Percentiles rank a stretch among this genome's conserved stretches.
phyloP scores from a whole-genome alignment of 2,797 vertebrate species.

The Balearica regulorum region DNA sequence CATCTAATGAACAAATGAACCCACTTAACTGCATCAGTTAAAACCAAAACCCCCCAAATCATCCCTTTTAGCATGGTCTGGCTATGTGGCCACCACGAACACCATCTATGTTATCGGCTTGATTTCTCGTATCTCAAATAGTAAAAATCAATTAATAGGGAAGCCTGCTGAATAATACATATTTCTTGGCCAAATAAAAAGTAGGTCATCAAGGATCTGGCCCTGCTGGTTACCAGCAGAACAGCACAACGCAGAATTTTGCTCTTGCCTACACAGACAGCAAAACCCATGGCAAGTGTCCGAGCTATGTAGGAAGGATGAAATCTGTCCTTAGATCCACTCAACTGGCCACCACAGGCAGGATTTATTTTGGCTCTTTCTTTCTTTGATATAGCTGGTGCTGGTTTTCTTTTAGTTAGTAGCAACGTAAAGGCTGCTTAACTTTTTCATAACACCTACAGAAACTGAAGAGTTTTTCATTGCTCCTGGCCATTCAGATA shows the following conservation, averaged over 20 bases:
- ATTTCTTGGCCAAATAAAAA: slow-evolving; percentile 5
- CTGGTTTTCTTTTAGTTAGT: neutral
- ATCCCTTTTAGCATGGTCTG: neutral
- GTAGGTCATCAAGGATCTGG: neutral
- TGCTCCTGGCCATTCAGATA: neutral
- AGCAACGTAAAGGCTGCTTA: neutral
- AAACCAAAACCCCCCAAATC: neutral
- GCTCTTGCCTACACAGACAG: neutral
- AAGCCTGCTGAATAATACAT: neutral
- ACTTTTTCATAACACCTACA: neutral
- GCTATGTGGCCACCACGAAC: neutral
- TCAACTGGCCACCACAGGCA: neutral
- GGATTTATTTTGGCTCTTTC: neutral
- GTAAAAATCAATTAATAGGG: neutral
- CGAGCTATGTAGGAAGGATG: neutral
- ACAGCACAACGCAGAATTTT: neutral
- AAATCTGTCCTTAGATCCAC: neutral
- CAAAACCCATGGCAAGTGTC: neutral
- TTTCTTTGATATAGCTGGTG: neutral
- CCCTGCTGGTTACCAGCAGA: neutral
- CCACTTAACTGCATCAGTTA: neutral
- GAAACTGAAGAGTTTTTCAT: neutral
- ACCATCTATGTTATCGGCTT: neutral
- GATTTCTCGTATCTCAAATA: neutral
- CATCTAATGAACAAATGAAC: slow-evolving; percentile 13